Evolutionary conservation across 2,113 vertebrate species (phyloP), one percentile per base, ranked within the genome.

Genomic region (Canis aureus): DNA sequence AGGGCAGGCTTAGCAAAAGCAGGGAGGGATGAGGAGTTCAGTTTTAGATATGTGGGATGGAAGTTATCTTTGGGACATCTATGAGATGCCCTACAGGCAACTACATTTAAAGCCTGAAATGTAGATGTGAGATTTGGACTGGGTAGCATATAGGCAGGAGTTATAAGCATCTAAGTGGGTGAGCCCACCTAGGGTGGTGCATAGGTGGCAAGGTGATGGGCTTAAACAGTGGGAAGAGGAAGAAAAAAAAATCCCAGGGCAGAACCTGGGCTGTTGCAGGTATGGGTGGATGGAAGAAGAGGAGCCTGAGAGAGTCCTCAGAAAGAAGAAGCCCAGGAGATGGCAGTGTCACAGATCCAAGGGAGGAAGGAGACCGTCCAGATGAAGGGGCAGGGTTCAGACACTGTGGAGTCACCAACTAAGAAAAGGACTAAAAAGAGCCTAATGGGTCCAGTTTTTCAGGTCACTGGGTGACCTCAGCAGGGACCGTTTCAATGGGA

Each of bases 291-390:
- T 73, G 1, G 38, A 38, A 74, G 23, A 89, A 53, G 57, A 91
- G 35, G 23, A 94, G 38, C 43, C 69, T 17, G 62, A 94, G 35
- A 91, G 22, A 89, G 53, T 62, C 7, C 35, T 86, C 67, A 95
- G 64, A 81, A 87, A 95, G 89, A 87, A 95, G 89, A 66, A 86
- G 32, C 51, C 57, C 15, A 76, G 74, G n/a, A 87, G 53, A 95
- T 25, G 27, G 25, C 7, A 69, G 60, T 89, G 29, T 49, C 84
- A 96, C n/a, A 93, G 64, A 73, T 80, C 69, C 29, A 57, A 67
- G 29, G 73, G 55, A 78, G 22, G n/a, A 86, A 86, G 10, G 64
- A 84, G 60, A 92, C 22, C 64, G 38, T 78, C 53, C 53, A 91
- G 78, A 92, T 86, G 19, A 93, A 81, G 73, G n/a, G 76, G 51